Percentiles rank a stretch among this genome's conserved stretches.
Conservation (phyloP, 1,140 invertebrate genomes). For the Lordiphosa mommai region DNA sequence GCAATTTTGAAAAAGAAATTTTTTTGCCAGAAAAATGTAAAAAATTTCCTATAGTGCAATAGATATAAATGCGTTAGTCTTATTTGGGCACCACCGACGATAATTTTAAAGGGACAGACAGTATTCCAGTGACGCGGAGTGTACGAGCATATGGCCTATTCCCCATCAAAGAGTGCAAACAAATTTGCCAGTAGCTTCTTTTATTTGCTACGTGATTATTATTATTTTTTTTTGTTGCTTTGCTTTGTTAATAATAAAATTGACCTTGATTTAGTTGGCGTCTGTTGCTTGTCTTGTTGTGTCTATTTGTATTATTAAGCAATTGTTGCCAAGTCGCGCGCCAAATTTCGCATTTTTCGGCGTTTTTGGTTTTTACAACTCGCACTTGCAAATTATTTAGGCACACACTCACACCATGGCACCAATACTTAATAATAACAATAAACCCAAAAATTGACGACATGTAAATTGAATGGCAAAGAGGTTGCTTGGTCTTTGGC, state of each 20-base stretch:
- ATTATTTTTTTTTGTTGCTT: conserved; percentile 21
- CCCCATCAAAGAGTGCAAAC: too few relatives aligned
- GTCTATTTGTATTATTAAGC: conserved; percentile 66
- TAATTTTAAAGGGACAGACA: too few relatives aligned
- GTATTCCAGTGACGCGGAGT: too few relatives aligned
- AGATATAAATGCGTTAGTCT: too few relatives aligned
- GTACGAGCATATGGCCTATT: too few relatives aligned
- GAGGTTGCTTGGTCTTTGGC: not conserved
- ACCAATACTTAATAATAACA: conserved; percentile 9
- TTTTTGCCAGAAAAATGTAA: too few relatives aligned
- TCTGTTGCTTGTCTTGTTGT: conserved; percentile 33
- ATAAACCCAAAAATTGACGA: not conserved
- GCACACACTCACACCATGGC: conserved; percentile 20
- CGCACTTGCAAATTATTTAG: conserved; percentile 33
- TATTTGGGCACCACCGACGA: too few relatives aligned
- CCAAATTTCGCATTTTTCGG: conserved; percentile 45
- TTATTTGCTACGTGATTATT: not conserved
- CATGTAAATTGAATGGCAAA: conserved; percentile 19
- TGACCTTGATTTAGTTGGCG: conserved; percentile 41
- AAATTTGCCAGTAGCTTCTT: too few relatives aligned
- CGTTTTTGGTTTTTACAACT: conserved; percentile 43
- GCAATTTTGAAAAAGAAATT: too few relatives aligned
- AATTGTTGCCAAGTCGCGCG: conserved; percentile 47
- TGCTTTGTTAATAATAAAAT: conserved; percentile 6
- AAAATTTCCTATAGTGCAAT: too few relatives aligned